Base-by-base conservation (phyloP, 2,113 vertebrate species). In the Limnothrissa miodon region DNA sequence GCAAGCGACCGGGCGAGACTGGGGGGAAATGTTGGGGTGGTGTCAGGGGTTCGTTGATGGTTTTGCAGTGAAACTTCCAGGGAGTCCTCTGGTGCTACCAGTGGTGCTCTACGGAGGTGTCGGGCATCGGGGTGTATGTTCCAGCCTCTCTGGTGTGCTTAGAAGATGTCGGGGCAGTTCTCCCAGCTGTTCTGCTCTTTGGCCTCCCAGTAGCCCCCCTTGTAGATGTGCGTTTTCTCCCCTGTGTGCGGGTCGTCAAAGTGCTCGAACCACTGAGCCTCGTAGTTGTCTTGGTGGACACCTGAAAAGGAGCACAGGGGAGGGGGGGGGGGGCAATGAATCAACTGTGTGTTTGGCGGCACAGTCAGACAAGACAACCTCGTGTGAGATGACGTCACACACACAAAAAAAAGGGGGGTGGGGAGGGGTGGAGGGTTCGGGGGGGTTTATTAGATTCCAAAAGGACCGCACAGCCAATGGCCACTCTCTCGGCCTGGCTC, bases 191-290 rank as follows among this genome's bases (percentile, higher is more conserved):
- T 95, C 74, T 93, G 94, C 2, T 98, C 94, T 86, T 95, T 95
- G 78, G 95, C 93, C 86, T 99, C 97, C 98, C 98, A 99, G 93
- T 99, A 99, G 0, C 97, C 97, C 0, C 97, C 98, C 80, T 92
- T 95, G 92, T 97, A 99, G 90, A 98, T 85, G n/a, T 98, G 96
- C 0, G 95, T 90, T 80, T 94, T 81, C 91, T 99, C 97, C 91
- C 96, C 96, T 0, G 96, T 97, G 6, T 89, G 89, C 0, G 94
- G 93, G 87, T 99, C 97, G 70, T 96, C 95, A 8, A 87, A 89
- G 78, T 95, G 93, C 86, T 99, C 96, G 51, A 99, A 99, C 98
- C 98, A 99, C 91, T 96, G 86, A 0, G 98, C 93, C 82, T 96
- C 95, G 89, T 98, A 96, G 89, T 93, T 96, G 82, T 99, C 97